These are phyloP conservation scores for Tipula helvola DNA, from an alignment of 2,888 invertebrate genomes.

Conservation along the genomic window DNA sequence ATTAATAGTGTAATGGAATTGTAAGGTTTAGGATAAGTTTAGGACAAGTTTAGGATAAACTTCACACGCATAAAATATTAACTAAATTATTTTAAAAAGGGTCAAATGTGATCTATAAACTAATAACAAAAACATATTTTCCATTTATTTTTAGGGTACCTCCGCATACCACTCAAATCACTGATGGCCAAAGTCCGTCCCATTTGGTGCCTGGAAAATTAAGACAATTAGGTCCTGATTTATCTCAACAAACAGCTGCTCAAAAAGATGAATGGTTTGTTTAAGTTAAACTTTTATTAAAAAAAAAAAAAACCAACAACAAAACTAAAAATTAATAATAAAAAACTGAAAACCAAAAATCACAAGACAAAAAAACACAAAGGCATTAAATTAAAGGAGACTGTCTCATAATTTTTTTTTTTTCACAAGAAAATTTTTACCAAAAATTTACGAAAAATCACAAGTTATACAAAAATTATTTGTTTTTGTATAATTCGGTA, in stretches of 20 bases:
- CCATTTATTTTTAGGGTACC: conserved; percentile 26
- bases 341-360: background rate
- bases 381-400: conserved; percentile 8
- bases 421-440: background rate
- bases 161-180: conserved; percentile 38
- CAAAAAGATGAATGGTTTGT: conserved; percentile 92
- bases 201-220: conserved; percentile 88
- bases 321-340: background rate
- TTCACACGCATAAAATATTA: too few relatives aligned
- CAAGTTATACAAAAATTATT: background rate
- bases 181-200: conserved; percentile 74
- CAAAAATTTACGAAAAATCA: background rate
- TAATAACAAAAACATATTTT: background rate
- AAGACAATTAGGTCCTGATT: conserved; percentile 40
- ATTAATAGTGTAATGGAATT: too few relatives aligned
- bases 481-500: background rate
- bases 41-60: too few relatives aligned
- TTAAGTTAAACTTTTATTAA: conserved; percentile 28
- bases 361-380: background rate
- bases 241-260: conserved; percentile 52
- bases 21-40: too few relatives aligned
- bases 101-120: too few relatives aligned
- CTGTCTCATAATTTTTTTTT: background rate
- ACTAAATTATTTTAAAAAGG: too few relatives aligned
- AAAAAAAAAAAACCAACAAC: background rate